Base-by-base conservation (phyloP, 2,888 invertebrate genomes). In the Abscondita cerata region DNA sequence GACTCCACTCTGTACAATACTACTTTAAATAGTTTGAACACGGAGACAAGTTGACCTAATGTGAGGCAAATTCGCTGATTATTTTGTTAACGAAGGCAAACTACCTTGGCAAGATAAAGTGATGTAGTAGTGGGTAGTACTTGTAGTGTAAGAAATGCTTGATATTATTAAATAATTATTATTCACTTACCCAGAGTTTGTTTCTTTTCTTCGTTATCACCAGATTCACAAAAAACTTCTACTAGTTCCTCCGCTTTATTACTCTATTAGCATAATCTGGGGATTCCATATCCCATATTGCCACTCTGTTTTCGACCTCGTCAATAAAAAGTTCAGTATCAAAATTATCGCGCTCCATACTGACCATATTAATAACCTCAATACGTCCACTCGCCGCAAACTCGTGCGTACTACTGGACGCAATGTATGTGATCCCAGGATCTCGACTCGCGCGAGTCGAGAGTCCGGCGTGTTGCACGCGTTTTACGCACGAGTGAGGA, bases 251-350 rank as follows among this genome's bases (percentile, higher is more conserved):
- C 20, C 41, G 34, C 19, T 40, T 58, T 11, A 20, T 13, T 11
- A 13, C 12, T 40, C 38, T 59, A 34, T 59, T 16, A 4, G 19
- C 15, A 41, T 59, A 52, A 19, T 59, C 41, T 1, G 5, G 11
- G 16, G 41, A 52, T 20, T 18, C 18, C 13, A 53, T 40, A 16
- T 59, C 41, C 59, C 59, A 59, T 38, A 59, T n/a, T n/a, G 44
- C 52, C 2, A 40, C 41, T 12, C 59, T 19, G 16, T 53, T 59
- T 34, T 59, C 52, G 11, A 59, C 44, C 41, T 59, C 59, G 19
- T 59, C 41, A 53, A 59, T 59, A 11, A 59, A 50, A n/a, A n/a
- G n/a, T n/a, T n/a, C n/a, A n/a, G n/a, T n/a, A n/a, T n/a, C n/a
- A n/a, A n/a, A n/a, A n/a, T n/a, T n/a, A n/a, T n/a, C n/a, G n/a